phyloP scores from a whole-genome alignment of 2,888 invertebrate genomes.

The Cinara cedri region DNA sequence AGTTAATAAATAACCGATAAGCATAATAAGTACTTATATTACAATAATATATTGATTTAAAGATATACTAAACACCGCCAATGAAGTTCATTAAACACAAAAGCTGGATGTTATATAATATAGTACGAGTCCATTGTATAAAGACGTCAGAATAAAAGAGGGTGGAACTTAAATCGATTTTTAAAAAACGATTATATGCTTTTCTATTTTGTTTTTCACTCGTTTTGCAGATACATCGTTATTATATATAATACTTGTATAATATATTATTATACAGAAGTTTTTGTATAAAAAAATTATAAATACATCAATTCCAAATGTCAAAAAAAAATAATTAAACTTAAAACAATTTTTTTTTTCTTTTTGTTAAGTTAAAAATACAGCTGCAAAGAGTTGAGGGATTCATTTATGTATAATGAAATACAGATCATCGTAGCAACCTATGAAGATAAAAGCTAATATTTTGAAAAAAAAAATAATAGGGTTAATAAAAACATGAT shows the following conservation, averaged over 20 bases:
- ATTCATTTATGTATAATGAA: too few species aligned
- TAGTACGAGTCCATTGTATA: neutral
- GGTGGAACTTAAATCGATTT: neutral
- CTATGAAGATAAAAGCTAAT: too few species aligned
- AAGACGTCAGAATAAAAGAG: neutral
- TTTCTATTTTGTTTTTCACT: too few species aligned
- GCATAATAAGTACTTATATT: neutral
- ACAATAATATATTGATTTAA: neutral
- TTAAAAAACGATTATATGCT: neutral
- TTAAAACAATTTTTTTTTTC: neutral
- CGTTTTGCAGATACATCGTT: neutral
- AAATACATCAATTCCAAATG: constrained; percentile 16
- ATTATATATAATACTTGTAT: too few species aligned
- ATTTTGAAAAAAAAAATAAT: constrained; percentile 1
- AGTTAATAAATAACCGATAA: too few species aligned
- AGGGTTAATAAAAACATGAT: neutral
- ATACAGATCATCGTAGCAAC: too few species aligned
- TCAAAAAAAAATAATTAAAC: neutral
- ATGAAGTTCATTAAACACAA: neutral
- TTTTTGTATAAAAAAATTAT: constrained; percentile 30
- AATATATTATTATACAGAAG: neutral
- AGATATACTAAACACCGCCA: neutral
- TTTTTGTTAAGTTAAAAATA: neutral
- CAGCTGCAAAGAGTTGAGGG: neutral
- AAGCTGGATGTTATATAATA: neutral